Base-by-base conservation (phyloP, 30 jellyfish, hydroid and myxozoan genomes). In the Aurelia aurita complex sp. Pacific region DNA sequence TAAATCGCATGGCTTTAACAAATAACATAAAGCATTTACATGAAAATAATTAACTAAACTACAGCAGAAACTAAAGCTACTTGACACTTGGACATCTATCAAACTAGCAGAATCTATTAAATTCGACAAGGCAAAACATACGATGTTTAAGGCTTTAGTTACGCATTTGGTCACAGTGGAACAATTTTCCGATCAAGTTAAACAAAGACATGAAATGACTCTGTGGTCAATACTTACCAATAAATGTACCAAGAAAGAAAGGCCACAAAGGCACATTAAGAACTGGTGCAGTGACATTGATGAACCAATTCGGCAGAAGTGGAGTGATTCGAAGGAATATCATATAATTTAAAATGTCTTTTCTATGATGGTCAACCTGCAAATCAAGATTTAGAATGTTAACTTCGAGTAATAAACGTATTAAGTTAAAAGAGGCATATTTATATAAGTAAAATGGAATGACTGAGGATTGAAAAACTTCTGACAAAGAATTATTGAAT, bases 271-370 rank as follows among this genome's bases (percentile, higher is more conserved):
- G 80, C 10, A 92, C 98, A 80, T 92, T 82, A 8, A 92, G 85
- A 36, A 92, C 96, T 61, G 98, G 98, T n/a, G 98, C 79, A 52
- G 98, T 92, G 11, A 92, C 86, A 64, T 92, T 92, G 59, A 92
- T 92, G 75, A 92, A 92, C 98, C 98, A 92, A 73, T 92, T 92
- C n/a, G 98, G 98, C 5, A 92, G 79, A 70, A 92, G 82, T 35
- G 98, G 98, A 1, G 98, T 92, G 63, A 92, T 92, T 9, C 98
- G 94, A 10, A 92, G 89, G 42, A 92, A 92, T 7, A 91, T 87
- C 50, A 92, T 92, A 74, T 92, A 92, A 65, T 95, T 85, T 19
- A 92, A 67, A n/a, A 92, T 32, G 67, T 92, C 95, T 67, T 86
- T 82, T 38, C 84, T 55, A 51, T 92, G 98, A 23, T 81, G 85